phyloP scores from a whole-genome alignment of 1,140 invertebrate genomes.

The Spodoptera frugiperda region DNA sequence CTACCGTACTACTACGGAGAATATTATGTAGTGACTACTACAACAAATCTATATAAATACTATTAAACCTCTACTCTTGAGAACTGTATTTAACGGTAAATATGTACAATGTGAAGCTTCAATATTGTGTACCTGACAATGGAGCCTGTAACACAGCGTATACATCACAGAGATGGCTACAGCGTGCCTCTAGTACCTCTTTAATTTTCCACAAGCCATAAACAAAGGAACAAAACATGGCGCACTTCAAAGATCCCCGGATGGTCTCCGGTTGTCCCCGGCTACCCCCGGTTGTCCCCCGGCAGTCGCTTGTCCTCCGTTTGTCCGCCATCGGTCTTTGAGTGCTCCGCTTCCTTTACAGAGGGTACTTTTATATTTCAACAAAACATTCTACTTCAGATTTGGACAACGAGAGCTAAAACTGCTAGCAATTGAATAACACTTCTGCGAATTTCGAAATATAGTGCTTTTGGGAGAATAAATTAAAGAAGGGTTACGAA shows the following conservation, averaged over 20 bases:
- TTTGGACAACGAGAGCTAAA: background rate
- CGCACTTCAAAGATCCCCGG: conserved; percentile 34
- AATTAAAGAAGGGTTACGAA: no score
- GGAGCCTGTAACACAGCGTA: no score
- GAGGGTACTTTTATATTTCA: background rate
- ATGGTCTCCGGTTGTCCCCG: conserved; percentile 9
- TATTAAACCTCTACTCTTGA: no score
- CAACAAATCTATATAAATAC: no score
- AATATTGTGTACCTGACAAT: no score
- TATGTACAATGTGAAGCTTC: no score
- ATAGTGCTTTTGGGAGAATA: no score
- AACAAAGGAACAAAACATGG: conserved; percentile 40
- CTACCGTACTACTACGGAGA: background rate
- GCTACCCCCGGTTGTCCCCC: conserved; percentile 2
- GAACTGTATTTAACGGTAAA: no score
- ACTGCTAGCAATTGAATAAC: no score
- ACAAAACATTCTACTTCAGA: background rate
- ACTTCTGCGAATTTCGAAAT: no score
- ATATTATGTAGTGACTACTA: no score
- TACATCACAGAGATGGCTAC: background rate
- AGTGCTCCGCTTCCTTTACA: conserved; percentile 26
- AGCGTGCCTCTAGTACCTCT: background rate
- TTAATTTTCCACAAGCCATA: conserved; percentile 23
- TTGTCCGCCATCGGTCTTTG: conserved; percentile 6
- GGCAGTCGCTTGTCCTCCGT: background rate